Base-by-base conservation (phyloP, 2,888 invertebrate genomes). In the Mantis religiosa region DNA sequence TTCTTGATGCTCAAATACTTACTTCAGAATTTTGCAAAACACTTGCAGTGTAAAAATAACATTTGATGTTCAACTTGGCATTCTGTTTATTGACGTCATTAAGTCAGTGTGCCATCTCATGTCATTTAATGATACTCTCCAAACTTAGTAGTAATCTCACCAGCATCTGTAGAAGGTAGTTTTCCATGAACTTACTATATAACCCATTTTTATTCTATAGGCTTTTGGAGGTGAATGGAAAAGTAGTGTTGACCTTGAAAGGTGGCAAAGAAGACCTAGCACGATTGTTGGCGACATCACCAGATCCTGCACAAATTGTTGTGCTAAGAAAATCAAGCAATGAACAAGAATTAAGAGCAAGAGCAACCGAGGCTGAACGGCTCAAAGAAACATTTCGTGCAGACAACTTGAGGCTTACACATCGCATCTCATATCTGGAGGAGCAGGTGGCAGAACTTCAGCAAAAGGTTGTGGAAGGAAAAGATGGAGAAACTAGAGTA, bases 391-490 rank as follows among this genome's bases (percentile, higher is more conserved):
- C 94, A 25, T 92, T 92, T 90, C 95, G 96, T 91, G 95, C 96
- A 30, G 98, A 98, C 93, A 98, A 97, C 93, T 95, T 97, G 90
- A 94, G 98, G 87, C 94, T 98, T 90, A 97, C 97, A 25, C 98
- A 98, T 93, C 95, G 98, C 91, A 98, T 98, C 92, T 97, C 97
- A 2, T 98, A 98, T 93, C 94, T 98, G 89, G 98, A 98, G 93
- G 98, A 98, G 92, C 98, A 98, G 93, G 97, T 97, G 91, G 94
- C 94, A 0, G 95, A 96, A 88, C 91, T 92, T 27, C 90, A 92
- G 81, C 90, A 91, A 15, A 82, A 54, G 28, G 30, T 81, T 81
- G 83, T 88, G 28, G 71, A 83, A 34, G n/a, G 41, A 14, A 81
- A 47, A 25, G 25, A 82, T 83, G 47, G 85, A 27, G 25, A 30